Base-by-base conservation (phyloP, 2,888 invertebrate species). In the Drosophila kuntzei region DNA sequence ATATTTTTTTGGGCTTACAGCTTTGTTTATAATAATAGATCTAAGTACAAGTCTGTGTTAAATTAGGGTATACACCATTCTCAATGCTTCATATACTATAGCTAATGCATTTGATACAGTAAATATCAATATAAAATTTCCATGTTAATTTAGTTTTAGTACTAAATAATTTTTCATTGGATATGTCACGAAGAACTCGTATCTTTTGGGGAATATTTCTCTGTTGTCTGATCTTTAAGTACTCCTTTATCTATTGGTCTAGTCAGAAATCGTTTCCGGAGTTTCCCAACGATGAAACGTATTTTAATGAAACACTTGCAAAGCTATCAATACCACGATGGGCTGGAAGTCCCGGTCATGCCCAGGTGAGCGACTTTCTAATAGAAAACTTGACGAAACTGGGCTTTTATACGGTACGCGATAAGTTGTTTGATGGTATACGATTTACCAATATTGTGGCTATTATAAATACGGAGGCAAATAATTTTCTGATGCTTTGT, bases 391-490 rank as follows among this genome's bases (percentile, higher is more conserved):
- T 80, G 0, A 2, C 32, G 14, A 7, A 43, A 3, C 20, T 75
- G 12, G 85, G 75, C 0, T 84, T 82, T 27, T 0, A 14, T 0
- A 20, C 51, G 3, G 1, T 34, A 0, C 41, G 63, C 8, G 43
- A 78, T 18, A 22, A 71, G 11, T 32, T 70, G 0, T 3, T 47
- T 0, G 49, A 58, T 94, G 94, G 63, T 0, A 22, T 34, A 0
- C 20, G 1, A 3, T 51, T 53, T 9, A 61, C 61, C 58, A 97
- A 97, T 89, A 94, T 97, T 47, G 93, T 97, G 60, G 95, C 95
- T 0, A 95, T 94, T 7, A 90, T 94, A 49, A 95, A 96, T 92
- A 95, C 95, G 0, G 90, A 94, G 43, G 95, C 96, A 0, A 92
- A 92, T 39, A 92, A 93, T 80, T 95, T 94, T 85, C 90, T 97